These are phyloP conservation scores for Willowsia nigromaculata DNA, from an alignment of 2,888 invertebrate genomes.

Conservation along the genomic window DNA sequence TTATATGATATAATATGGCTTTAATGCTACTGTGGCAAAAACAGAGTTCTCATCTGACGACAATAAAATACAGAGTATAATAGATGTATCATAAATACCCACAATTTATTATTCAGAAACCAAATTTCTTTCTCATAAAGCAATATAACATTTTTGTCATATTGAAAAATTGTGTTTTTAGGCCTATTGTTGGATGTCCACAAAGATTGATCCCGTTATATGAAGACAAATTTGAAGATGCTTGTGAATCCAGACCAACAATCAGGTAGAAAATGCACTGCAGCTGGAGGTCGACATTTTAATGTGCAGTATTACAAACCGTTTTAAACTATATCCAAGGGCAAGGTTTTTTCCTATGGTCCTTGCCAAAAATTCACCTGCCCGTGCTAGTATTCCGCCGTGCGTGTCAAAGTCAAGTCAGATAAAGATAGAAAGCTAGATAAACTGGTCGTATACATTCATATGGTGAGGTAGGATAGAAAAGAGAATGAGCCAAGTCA, in stretches of 20 bases:
- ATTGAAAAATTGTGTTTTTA: too few relatives aligned
- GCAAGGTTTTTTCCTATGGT: neutral
- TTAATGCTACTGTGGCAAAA: conserved; percentile 68
- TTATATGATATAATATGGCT: conserved; percentile 42
- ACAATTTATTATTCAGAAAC: neutral
- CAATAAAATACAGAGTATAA: conserved; percentile 68
- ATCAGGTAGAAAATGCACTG: too few relatives aligned
- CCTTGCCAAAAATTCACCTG: conserved; percentile 31
- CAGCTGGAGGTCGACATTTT: too few relatives aligned
- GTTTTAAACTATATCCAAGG: neutral
- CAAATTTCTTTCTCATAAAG: too few relatives aligned
- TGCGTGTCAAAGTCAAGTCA: conserved; percentile 69
- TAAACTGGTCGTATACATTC: neutral
- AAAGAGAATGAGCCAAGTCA: neutral
- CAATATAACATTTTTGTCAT: too few relatives aligned
- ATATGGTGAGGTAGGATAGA: neutral
- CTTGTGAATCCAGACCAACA: too few relatives aligned
- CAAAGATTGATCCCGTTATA: too few relatives aligned
- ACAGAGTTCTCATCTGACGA: conserved; percentile 71
- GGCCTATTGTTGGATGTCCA: too few relatives aligned
- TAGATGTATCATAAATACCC: conserved; percentile 34
- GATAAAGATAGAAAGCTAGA: conserved; percentile 44
- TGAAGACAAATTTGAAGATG: too few relatives aligned
- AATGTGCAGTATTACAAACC: neutral
- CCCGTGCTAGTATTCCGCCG: conserved; percentile 46